phyloP scores from a whole-genome alignment of 2,797 vertebrate genomes.

The Siniperca scherzeri region DNA sequence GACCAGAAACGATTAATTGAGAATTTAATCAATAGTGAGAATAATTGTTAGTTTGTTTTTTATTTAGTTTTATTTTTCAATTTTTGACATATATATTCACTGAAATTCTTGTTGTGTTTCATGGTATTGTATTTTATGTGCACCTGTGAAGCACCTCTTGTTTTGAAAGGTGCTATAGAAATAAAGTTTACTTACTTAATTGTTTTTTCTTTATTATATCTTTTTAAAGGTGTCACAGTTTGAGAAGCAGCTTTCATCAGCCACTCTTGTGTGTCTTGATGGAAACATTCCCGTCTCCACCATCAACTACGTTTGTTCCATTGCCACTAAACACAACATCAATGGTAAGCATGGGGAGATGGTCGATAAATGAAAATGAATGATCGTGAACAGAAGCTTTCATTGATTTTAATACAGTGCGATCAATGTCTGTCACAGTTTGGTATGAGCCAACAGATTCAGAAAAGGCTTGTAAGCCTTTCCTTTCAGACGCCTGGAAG shows the following conservation, averaged over 20 bases:
- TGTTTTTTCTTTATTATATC: background rate
- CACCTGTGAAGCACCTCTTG: background rate
- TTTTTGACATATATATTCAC: background rate
- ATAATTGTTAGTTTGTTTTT: background rate
- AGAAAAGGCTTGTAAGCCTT: slow-evolving; percentile 92
- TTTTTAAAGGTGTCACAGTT: slow-evolving; percentile 89
- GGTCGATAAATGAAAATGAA: background rate
- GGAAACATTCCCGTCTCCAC: slow-evolving; percentile 92
- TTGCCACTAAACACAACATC: slow-evolving; percentile 84
- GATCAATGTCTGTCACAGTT: slow-evolving; percentile 81
- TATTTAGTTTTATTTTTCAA: background rate
- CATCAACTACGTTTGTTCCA: slow-evolving; percentile 89
- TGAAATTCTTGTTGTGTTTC: background rate
- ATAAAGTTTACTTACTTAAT: background rate
- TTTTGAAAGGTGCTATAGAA: background rate
- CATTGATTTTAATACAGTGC: slow-evolving; percentile 27
- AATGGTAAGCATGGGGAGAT: slow-evolving; percentile 81
- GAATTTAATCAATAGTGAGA: background rate
- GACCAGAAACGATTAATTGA: background rate
- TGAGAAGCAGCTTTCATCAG: slow-evolving; percentile 86
- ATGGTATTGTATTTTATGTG: background rate
- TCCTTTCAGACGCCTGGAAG: slow-evolving; percentile 93
- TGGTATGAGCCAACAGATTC: slow-evolving; percentile 93
- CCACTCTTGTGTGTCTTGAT: slow-evolving; percentile 90
- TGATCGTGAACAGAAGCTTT: background rate